These are phyloP conservation scores for Brachypodius melanocephalos DNA, from an alignment of 2,113 vertebrate species.

Conservation along the genomic window DNA sequence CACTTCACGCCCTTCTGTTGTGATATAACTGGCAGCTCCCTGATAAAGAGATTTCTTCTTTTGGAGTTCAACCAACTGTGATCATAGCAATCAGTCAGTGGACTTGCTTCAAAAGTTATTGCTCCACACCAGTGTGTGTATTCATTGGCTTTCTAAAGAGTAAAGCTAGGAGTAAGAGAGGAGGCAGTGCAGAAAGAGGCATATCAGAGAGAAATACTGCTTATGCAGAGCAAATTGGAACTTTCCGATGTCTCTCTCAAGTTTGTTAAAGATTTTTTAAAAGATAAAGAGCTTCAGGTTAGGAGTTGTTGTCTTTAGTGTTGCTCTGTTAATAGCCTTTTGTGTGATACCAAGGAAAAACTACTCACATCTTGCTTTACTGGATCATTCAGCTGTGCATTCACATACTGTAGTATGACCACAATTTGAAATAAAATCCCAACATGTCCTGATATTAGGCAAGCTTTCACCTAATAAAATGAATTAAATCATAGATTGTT, in stretches of 20 bases:
- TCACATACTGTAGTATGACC: background rate
- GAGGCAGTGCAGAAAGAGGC: background rate
- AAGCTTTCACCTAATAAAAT: background rate
- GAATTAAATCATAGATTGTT: background rate
- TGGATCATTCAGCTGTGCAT: background rate
- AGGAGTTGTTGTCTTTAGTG: background rate
- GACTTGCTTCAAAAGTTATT: background rate
- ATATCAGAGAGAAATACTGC: rapidly evolving
- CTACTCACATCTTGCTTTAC: background rate
- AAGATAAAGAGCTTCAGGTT: background rate
- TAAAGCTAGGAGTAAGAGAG: background rate
- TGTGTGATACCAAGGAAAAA: background rate
- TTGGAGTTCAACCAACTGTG: background rate
- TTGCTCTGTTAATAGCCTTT: background rate
- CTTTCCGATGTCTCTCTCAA: background rate
- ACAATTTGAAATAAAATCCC: background rate
- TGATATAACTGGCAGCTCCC: background rate
- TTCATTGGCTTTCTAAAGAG: background rate
- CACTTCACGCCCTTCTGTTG: rapidly evolving
- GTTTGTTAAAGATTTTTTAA: background rate
- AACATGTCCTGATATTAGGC: background rate
- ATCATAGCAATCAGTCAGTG: background rate
- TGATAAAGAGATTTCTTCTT: background rate
- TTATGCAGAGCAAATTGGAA: background rate
- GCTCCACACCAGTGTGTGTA: background rate